phyloP scores from a whole-genome alignment of 2,888 invertebrate species.

The Xylota segnis region DNA sequence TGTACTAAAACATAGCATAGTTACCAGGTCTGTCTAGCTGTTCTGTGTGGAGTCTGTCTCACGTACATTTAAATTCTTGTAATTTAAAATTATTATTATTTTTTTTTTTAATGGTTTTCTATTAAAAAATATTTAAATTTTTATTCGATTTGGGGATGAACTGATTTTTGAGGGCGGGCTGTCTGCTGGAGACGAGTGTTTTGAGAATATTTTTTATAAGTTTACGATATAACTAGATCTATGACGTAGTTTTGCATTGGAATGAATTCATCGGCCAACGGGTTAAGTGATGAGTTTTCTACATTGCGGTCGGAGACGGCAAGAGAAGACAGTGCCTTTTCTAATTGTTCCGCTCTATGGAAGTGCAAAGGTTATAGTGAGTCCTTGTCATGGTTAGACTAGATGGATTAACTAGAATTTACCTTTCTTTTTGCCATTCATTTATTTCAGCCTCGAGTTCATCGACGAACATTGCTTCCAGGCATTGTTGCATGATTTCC shows the following conservation, averaged over 20 bases:
- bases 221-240: conserved; percentile 82
- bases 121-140: conserved; percentile 61
- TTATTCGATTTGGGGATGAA: conserved; percentile 63
- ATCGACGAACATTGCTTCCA: conserved; percentile 93
- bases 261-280: conserved; percentile 93
- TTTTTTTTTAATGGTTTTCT: conserved; percentile 32
- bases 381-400: no score
- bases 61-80: conserved; percentile 53
- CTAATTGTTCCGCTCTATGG: conserved; percentile 82
- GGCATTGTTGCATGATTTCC: conserved; percentile 94
- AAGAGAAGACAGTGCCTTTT: conserved; percentile 83
- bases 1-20: conserved; percentile 18
- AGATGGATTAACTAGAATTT: conserved; percentile 41
- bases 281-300: conserved; percentile 91
- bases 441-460: conserved; percentile 86
- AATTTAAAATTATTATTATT: conserved; percentile 35
- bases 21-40: conserved; percentile 17
- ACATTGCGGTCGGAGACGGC: conserved; percentile 82
- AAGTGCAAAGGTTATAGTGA: neutral
- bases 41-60: conserved; percentile 21
- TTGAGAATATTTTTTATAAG: conserved; percentile 37
- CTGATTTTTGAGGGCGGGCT: conserved; percentile 69
- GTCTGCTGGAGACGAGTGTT: conserved; percentile 44
- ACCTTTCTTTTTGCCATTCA: conserved; percentile 83
- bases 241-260: conserved; percentile 85